Evolutionary conservation across 2,888 invertebrate species (phyloP).

Genomic region (Caenorhabditis virilis): DNA sequence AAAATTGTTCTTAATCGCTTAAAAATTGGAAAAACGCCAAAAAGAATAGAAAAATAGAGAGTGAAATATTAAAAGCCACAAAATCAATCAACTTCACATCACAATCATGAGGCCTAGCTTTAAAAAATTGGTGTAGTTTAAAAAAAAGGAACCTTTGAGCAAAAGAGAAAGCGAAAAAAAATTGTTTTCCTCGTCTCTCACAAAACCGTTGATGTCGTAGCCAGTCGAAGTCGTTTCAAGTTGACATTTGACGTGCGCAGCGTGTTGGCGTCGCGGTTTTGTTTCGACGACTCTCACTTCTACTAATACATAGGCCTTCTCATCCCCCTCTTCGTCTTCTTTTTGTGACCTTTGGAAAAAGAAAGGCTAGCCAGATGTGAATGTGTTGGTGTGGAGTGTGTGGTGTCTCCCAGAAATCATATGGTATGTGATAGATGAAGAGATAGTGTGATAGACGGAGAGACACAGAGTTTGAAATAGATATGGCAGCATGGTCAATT

Average conservation of each 20-base stretch:
- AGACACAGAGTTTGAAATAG: background rate
- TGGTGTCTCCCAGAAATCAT: background rate
- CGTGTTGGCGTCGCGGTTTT: constrained; percentile 35
- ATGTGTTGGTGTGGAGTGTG: too few relatives aligned
- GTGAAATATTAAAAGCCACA: too few relatives aligned
- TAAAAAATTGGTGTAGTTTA: background rate
- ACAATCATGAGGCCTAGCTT: constrained; percentile 1
- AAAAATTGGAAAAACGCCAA: constrained; percentile 1
- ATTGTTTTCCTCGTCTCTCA: background rate
- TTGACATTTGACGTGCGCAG: constrained; percentile 40
- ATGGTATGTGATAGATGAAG: too few relatives aligned
- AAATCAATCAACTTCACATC: too few relatives aligned
- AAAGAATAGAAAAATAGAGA: background rate
- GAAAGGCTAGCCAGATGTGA: constrained; percentile 14
- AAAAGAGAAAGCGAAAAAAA: background rate
- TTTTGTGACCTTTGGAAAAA: constrained; percentile 15
- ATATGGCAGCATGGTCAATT: background rate
- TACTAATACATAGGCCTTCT: background rate
- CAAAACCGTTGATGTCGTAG: background rate
- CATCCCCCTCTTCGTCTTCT: background rate
- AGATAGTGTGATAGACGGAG: too few relatives aligned
- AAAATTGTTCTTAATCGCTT: background rate
- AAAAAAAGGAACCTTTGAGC: background rate
- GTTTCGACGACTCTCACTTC: background rate
- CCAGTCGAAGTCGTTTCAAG: constrained; percentile 10